A percentile compares a stretch with the other conserved stretches of the same genome.
Evolutionary conservation across 2,888 invertebrate genomes (phyloP).

Genomic region (Drosophila mimetica): DNA sequence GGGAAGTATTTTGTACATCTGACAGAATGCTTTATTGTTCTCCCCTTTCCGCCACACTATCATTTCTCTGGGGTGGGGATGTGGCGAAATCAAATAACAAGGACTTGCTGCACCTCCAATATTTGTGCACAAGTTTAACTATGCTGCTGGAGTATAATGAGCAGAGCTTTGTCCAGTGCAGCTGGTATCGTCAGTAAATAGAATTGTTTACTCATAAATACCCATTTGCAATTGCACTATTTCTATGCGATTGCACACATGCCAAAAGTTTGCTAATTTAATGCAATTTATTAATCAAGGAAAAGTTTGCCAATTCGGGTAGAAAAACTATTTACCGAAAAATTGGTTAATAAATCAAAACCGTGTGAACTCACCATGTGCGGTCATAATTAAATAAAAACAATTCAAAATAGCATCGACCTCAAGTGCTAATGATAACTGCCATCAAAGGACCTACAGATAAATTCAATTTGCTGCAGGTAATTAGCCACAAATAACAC

Average conservation of each 20-base stretch:
- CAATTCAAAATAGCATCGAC: conserved; percentile 28
- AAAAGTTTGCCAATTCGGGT: no score
- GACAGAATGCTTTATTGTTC: conserved; percentile 23
- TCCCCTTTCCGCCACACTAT: conserved; percentile 3
- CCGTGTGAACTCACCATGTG: conserved; percentile 9
- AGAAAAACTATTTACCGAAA: background rate
- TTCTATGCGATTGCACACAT: background rate
- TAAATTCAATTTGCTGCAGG: conserved; percentile 29
- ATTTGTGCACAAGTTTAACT: conserved; percentile 1
- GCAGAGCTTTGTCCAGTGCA: conserved; percentile 4
- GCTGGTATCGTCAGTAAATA: background rate
- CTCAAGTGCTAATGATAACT: conserved; percentile 5
- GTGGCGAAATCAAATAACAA: background rate
- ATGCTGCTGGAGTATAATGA: conserved; percentile 2
- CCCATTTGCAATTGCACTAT: background rate
- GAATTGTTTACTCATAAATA: background rate
- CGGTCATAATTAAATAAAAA: conserved; percentile 8
- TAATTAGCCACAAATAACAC: conserved; percentile 36
- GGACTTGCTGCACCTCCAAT: background rate
- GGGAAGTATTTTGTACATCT: conserved; percentile 15
- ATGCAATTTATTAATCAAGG: background rate
- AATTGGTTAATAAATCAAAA: conserved; percentile 1
- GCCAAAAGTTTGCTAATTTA: background rate
- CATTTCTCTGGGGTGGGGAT: background rate
- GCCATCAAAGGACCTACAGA: conserved; percentile 19